Percentiles rank a stretch among this genome's conserved stretches.
Conservation (phyloP, 2,797 vertebrate species). For the Notamacropus eugenii region DNA sequence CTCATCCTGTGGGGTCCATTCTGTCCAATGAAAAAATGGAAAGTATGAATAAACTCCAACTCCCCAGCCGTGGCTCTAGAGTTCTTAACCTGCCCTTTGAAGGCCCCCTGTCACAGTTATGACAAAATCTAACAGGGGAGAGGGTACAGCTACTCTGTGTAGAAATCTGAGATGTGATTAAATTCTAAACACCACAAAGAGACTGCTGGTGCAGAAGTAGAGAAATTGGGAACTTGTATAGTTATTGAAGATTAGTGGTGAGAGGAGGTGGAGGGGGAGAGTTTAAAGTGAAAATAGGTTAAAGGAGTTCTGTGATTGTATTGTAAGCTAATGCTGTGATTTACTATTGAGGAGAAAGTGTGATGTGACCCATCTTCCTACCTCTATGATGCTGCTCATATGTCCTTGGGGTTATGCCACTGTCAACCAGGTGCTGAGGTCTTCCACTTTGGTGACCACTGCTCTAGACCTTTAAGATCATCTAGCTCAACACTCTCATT, state of each 20-base stretch:
- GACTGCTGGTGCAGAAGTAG: background rate
- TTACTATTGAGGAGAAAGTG: background rate
- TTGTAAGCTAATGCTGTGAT: background rate
- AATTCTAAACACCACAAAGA: background rate
- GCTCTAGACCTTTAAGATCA: background rate
- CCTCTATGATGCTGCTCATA: background rate
- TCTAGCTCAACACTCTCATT: background rate
- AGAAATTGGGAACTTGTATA: background rate
- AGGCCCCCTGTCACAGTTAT: background rate
- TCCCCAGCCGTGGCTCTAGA: background rate
- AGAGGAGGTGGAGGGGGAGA: background rate
- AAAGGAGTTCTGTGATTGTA: background rate
- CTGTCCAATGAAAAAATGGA: background rate
- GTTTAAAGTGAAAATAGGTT: background rate
- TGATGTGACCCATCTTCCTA: background rate
- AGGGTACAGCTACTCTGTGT: background rate
- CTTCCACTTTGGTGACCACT: background rate
- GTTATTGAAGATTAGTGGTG: background rate
- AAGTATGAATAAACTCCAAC: background rate
- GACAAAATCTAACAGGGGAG: background rate
- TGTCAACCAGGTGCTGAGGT: background rate
- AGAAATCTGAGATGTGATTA: background rate
- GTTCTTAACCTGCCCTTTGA: background rate
- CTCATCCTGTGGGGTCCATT: background rate
- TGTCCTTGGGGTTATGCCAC: background rate